Evolutionary conservation across 2,888 invertebrate species (phyloP).

Genomic region (Timema podura): DNA sequence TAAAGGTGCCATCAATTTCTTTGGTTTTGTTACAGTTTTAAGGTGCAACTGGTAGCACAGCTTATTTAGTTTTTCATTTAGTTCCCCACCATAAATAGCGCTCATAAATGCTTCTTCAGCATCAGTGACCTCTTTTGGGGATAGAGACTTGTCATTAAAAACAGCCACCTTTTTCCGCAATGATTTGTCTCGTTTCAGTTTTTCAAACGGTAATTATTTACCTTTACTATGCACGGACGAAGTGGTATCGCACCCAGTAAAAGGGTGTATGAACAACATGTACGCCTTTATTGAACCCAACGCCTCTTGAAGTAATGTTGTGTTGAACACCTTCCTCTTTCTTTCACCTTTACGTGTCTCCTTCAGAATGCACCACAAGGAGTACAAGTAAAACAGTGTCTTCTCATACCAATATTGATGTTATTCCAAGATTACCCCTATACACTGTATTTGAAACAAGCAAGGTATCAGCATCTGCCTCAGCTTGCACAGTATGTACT

Average conservation of each 20-base stretch:
- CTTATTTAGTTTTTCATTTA: too few relatives aligned
- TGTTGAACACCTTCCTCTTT: too few relatives aligned
- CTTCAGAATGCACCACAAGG: neutral
- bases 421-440: neutral
- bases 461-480: neutral
- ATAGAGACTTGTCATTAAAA: neutral
- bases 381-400: neutral
- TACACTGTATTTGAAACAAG: neutral
- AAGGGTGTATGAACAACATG: too few relatives aligned
- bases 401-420: neutral
- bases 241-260: too few relatives aligned
- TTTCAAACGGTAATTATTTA: neutral
- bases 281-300: too few relatives aligned
- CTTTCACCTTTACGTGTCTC: neutral
- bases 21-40: neutral
- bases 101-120: neutral
- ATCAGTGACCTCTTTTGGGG: neutral
- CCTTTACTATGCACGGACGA: neutral
- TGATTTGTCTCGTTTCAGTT: neutral
- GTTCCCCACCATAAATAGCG: conserved; percentile 3
- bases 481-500: neutral
- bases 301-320: too few relatives aligned
- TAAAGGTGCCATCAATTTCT: neutral
- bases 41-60: neutral
- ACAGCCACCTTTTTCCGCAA: neutral